Evolutionary conservation across 2,888 invertebrate genomes (phyloP).

Genomic region (Pheosia gnoma): DNA sequence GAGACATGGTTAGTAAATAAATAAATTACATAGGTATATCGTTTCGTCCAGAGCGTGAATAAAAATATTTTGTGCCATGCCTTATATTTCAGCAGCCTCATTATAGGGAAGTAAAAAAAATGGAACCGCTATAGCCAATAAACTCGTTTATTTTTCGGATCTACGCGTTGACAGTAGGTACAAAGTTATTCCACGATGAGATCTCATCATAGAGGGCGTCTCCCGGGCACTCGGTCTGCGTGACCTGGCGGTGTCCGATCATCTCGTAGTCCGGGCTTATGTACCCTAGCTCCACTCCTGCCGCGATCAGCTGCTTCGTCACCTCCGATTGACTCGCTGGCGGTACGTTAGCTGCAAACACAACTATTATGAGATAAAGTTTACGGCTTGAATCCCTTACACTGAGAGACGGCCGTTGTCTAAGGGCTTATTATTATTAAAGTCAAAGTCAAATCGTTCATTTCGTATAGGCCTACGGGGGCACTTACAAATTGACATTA

Average conservation of each 20-base stretch:
- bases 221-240: slow-evolving; percentile 88
- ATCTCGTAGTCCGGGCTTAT: slow-evolving; percentile 84
- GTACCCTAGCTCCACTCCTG: slow-evolving; percentile 84
- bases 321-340: slow-evolving; percentile 80
- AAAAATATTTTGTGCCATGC: no score
- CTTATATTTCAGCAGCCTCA: no score
- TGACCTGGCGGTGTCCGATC: slow-evolving; percentile 83
- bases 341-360: slow-evolving; percentile 80
- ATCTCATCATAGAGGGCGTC: slow-evolving; percentile 85
- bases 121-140: background rate
- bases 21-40: no score
- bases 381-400: no score
- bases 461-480: no score
- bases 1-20: no score
- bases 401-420: no score
- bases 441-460: no score
- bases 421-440: no score
- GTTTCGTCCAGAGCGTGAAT: no score
- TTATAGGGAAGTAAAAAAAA: no score
- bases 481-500: no score
- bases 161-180: slow-evolving; percentile 3
- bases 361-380: background rate
- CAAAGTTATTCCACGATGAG: slow-evolving; percentile 81
- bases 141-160: background rate
- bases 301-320: slow-evolving; percentile 81